Conservation (phyloP, 2,797 vertebrate species). For the Protosalanx chinensis region DNA sequence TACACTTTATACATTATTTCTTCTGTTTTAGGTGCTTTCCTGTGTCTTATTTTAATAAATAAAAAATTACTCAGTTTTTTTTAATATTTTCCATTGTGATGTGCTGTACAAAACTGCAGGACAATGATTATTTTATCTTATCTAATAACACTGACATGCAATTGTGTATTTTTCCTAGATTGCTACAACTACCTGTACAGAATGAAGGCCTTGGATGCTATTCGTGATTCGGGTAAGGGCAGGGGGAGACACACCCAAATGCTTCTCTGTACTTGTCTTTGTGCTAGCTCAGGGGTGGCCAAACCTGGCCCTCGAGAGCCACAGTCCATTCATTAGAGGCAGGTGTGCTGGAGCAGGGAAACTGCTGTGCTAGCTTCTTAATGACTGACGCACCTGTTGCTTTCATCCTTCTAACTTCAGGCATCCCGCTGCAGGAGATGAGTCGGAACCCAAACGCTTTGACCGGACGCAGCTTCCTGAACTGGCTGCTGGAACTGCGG, state of each 20-base stretch:
- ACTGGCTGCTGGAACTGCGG: conserved; percentile 84
- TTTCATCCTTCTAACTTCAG: conserved; percentile 57
- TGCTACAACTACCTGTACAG: conserved; percentile 94
- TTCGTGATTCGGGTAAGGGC: conserved; percentile 83
- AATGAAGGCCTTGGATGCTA: conserved; percentile 95
- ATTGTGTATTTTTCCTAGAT: conserved; percentile 64
- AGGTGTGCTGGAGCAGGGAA: too few species aligned
- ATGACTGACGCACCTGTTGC: neutral
- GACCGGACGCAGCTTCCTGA: conserved; percentile 86
- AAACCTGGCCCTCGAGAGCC: too few species aligned
- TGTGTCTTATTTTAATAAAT: too few species aligned
- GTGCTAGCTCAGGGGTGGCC: neutral
- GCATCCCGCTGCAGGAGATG: conserved; percentile 80
- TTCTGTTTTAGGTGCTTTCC: too few species aligned
- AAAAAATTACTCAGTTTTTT: too few species aligned
- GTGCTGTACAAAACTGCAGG: neutral
- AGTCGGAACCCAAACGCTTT: conserved; percentile 79
- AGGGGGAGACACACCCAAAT: neutral
- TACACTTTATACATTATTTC: too few species aligned
- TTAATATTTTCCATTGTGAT: neutral
- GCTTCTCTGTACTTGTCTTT: neutral
- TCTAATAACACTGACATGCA: neutral
- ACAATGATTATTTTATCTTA: too few species aligned
- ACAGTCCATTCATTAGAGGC: too few species aligned
- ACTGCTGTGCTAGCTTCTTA: neutral